These are phyloP conservation scores for Pomacea maculata DNA, from an alignment of 1,140 invertebrate species.

Conservation along the genomic window DNA sequence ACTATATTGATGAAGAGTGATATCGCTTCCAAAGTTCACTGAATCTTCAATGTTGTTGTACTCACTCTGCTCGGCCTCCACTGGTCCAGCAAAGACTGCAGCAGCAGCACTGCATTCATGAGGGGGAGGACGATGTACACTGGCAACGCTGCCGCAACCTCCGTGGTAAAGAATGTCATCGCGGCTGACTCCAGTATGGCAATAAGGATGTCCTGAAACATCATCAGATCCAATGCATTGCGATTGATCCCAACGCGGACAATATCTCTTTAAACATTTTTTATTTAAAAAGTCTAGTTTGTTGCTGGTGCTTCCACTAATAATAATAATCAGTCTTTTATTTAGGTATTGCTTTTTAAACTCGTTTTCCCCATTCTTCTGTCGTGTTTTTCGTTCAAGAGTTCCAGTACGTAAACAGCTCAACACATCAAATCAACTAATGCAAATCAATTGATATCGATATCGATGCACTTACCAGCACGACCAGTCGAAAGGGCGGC, in stretches of 20 bases:
- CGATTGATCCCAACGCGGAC: not conserved
- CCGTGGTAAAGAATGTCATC: slow-evolving; percentile 30
- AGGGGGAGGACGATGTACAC: slow-evolving; percentile 30
- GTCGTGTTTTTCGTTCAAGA: too few relatives aligned
- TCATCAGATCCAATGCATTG: not conserved
- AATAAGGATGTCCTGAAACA: slow-evolving; percentile 23
- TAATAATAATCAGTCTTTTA: too few relatives aligned
- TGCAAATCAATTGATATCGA: not conserved
- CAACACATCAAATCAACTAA: too few relatives aligned
- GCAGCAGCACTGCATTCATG: slow-evolving; percentile 28
- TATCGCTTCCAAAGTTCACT: too few relatives aligned
- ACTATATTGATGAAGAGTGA: too few relatives aligned
- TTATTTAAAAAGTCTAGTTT: not conserved
- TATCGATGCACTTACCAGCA: slow-evolving; percentile 11
- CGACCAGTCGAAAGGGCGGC: slow-evolving; percentile 15
- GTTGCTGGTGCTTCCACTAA: not conserved
- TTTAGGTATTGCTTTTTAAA: too few relatives aligned
- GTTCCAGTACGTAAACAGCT: too few relatives aligned
- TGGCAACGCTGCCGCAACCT: slow-evolving; percentile 26
- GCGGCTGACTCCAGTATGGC: slow-evolving; percentile 26
- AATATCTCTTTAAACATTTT: not conserved
- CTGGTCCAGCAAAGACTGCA: slow-evolving; percentile 24
- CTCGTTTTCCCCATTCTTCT: not conserved
- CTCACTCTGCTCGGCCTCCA: slow-evolving; percentile 20
- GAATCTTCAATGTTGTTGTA: not conserved